Base-by-base conservation (phyloP, 2,113 vertebrate species). In the Sialia sialis region DNA sequence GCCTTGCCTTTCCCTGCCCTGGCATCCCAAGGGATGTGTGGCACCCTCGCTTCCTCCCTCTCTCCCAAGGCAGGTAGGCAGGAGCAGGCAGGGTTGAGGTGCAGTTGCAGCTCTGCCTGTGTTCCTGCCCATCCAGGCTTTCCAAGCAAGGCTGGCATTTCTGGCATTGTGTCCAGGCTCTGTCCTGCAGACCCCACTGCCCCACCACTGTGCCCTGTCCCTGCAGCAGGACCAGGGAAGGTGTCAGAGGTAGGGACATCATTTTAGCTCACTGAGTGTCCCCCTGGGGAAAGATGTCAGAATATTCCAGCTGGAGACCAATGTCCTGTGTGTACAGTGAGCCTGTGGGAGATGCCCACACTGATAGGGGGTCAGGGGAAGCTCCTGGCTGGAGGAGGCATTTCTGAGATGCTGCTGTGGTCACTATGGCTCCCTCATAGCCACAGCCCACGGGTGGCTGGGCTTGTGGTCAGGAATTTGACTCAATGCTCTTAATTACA, bases 111-210 rank as follows among this genome's bases (percentile, higher is more conserved):
- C 78, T 72, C 56, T 84, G 32, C 60, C 44, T 3, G 4, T 25
- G 29, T 26, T 83, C 29, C 62, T 58, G 51, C 52, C 59, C 5
- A 0, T n/a, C 44, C 32, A 15, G 46, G 36, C 46, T 64, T 58
- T 59, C 25, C 13, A 34, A 62, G 44, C 44, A 12, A 32, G 52
- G 5, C 20, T 10, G 4, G 29, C 41, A 18, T 13, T n/a, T 48
- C 51, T 27, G 1, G 3, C 0, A 1, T 21, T 0, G 0, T 54
- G 22, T 16, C 36, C 59, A 20, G 23, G 23, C 58, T 0, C 0
- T 74, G 44, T 11, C 39, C 59, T 49, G 20, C 44, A 29, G 43
- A 21, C 11, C 10, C 7, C 21, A 2, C 2, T 41, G 62, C 13
- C 17, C 54, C 6, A 7, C 7, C 3, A 64, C 49, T 5, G 1